Conservation (phyloP, 1,140 invertebrate species). For the Drosophila albomicans region DNA sequence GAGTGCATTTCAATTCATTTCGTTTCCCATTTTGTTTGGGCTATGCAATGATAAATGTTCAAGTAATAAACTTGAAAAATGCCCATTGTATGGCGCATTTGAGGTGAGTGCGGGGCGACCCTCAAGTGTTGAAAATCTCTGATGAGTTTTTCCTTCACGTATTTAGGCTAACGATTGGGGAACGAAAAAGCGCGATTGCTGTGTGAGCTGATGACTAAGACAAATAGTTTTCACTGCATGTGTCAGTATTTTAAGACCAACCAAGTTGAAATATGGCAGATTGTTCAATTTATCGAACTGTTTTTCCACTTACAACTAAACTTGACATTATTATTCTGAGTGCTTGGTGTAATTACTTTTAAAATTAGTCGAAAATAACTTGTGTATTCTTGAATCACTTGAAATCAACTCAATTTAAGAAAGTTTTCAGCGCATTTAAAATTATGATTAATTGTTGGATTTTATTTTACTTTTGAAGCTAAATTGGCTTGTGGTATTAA, state of each 20-base stretch:
- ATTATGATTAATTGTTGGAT: background rate
- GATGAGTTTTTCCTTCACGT: constrained; percentile 46
- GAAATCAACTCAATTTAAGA: background rate
- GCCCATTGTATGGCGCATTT: constrained; percentile 42
- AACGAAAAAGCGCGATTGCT: constrained; percentile 1
- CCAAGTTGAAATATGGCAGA: constrained; percentile 59
- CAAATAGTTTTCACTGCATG: constrained; percentile 55
- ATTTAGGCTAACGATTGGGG: constrained; percentile 43
- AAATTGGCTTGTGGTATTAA: no score
- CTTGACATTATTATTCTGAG: constrained; percentile 12
- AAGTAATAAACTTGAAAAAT: constrained; percentile 76
- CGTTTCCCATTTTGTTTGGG: constrained; percentile 31
- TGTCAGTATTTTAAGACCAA: constrained; percentile 61
- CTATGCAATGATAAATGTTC: constrained; percentile 66
- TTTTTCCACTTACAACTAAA: constrained; percentile 8
- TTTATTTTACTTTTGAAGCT: background rate
- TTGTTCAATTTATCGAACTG: constrained; percentile 32
- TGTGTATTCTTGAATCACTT: background rate
- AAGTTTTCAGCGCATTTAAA: background rate
- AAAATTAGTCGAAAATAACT: background rate
- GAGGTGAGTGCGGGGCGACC: constrained; percentile 3
- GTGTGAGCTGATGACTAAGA: constrained; percentile 53
- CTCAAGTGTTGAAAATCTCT: constrained; percentile 34
- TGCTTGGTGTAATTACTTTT: constrained; percentile 4
- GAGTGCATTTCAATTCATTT: constrained; percentile 66